A percentile compares a stretch with the other conserved stretches of the same genome.
Conservation (phyloP, 2,888 invertebrate species). For the Tetheella fluctuosa region DNA sequence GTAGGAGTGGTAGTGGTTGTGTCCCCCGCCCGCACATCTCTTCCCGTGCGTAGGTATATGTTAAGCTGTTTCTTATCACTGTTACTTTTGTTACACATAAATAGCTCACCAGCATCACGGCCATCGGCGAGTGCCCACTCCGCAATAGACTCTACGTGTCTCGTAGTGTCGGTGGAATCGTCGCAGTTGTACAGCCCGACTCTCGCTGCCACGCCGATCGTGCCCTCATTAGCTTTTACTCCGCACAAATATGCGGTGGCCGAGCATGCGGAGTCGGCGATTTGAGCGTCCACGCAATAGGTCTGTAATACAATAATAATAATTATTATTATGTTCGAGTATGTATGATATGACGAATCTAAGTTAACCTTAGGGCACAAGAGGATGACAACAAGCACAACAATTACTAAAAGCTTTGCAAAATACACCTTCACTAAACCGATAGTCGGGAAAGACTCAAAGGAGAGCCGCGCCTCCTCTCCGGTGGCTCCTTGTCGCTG, state of each 20-base stretch:
- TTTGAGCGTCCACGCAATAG: conserved; percentile 85
- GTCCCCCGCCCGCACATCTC: too few species aligned
- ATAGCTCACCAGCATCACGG: conserved; percentile 58
- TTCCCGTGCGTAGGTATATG: too few species aligned
- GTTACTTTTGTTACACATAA: too few species aligned
- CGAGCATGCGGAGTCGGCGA: conserved; percentile 89
- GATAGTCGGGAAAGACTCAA: conserved; percentile 86
- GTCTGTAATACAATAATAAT: conserved; percentile 60
- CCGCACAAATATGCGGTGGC: conserved; percentile 88
- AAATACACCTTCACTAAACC: conserved; percentile 86
- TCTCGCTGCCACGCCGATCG: conserved; percentile 87
- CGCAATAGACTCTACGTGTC: conserved; percentile 86
- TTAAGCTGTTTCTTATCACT: background rate
- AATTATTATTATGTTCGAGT: too few species aligned
- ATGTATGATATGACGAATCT: too few species aligned
- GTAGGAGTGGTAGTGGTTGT: too few species aligned
- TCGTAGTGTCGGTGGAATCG: conserved; percentile 71
- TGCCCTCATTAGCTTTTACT: conserved; percentile 86
- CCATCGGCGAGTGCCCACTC: conserved; percentile 85
- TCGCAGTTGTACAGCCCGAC: conserved; percentile 85
- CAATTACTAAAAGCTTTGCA: too few species aligned
- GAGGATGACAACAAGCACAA: too few species aligned
- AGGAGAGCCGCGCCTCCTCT: conserved; percentile 84
- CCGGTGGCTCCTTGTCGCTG: conserved; percentile 82
- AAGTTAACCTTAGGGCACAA: too few species aligned